phyloP scores from a whole-genome alignment of 2,113 vertebrate genomes.

The Eurystomus gularis region DNA sequence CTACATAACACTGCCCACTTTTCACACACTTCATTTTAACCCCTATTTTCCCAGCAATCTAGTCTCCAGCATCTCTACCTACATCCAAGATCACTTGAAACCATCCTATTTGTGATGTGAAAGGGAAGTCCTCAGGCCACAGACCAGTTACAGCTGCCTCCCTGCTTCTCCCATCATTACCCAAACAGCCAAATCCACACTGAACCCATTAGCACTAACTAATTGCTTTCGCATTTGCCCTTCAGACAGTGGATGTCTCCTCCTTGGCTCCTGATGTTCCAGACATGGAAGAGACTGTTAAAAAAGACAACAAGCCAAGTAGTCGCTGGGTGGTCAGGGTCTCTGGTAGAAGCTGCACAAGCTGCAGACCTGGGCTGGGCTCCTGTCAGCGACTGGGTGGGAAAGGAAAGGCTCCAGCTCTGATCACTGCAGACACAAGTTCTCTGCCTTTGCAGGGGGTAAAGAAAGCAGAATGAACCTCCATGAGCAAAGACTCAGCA shows the following conservation, averaged over 20 bases:
- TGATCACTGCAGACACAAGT: not conserved
- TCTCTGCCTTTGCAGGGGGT: not conserved
- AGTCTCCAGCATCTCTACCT: not conserved
- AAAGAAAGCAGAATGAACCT: not conserved
- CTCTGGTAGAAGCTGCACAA: not conserved
- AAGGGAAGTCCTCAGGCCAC: not conserved
- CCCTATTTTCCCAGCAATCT: not conserved
- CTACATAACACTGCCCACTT: not conserved
- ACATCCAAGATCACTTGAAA: not conserved
- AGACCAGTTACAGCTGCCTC: not conserved
- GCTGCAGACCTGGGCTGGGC: not conserved
- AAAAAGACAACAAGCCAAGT: not conserved
- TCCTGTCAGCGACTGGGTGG: not conserved
- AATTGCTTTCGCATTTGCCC: not conserved
- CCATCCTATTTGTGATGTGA: not conserved
- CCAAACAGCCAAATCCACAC: not conserved
- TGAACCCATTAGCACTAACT: not conserved
- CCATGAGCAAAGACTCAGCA: not conserved
- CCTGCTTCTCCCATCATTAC: not conserved
- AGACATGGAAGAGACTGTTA: not conserved
- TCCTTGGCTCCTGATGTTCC: not conserved
- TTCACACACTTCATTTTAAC: not conserved
- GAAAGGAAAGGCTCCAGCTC: not conserved
- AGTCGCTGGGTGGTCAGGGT: not conserved
- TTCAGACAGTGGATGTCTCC: not conserved